Evolutionary conservation across 2,797 vertebrate genomes (phyloP).

Genomic region (Poeciliopsis presidionis): DNA sequence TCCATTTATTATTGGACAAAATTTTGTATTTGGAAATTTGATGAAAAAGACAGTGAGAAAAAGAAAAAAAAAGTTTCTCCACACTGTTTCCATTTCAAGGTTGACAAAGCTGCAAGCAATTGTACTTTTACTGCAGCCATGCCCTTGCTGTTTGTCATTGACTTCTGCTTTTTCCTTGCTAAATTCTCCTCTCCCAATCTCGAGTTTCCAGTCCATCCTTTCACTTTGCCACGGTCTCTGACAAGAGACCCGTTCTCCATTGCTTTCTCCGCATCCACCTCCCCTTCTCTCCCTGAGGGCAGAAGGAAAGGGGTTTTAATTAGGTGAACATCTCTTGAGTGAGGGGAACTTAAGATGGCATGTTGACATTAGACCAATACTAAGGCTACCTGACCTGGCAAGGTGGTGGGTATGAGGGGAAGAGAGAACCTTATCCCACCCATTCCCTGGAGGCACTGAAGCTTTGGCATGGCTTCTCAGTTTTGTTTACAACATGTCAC

Average conservation of each 20-base stretch:
- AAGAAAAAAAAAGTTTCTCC: neutral
- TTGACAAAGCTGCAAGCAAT: neutral
- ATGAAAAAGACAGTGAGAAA: neutral
- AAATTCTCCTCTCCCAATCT: neutral
- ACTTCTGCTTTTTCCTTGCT: neutral
- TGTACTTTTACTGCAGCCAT: neutral
- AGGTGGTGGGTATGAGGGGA: conserved; percentile 9
- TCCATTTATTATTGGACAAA: neutral
- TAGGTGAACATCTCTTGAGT: conserved; percentile 73
- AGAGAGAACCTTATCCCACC: conserved; percentile 56
- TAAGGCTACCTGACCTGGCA: conserved; percentile 54
- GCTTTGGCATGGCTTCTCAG: conserved; percentile 44
- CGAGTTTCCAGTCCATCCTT: neutral
- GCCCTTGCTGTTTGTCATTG: neutral
- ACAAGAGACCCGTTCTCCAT: conserved; percentile 27
- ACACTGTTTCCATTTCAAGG: neutral
- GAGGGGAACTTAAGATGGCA: conserved; percentile 63
- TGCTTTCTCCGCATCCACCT: conserved; percentile 51
- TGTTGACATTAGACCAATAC: conserved; percentile 49
- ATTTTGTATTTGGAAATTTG: neutral
- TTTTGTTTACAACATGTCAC: conserved; percentile 70
- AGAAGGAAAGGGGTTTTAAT: conserved; percentile 73
- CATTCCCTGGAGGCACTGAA: conserved; percentile 50
- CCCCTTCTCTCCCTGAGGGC: conserved; percentile 59
- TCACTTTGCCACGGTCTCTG: neutral